These are phyloP conservation scores for Sturnira hondurensis DNA, from an alignment of 2,113 vertebrate genomes.

Conservation along the genomic window DNA sequence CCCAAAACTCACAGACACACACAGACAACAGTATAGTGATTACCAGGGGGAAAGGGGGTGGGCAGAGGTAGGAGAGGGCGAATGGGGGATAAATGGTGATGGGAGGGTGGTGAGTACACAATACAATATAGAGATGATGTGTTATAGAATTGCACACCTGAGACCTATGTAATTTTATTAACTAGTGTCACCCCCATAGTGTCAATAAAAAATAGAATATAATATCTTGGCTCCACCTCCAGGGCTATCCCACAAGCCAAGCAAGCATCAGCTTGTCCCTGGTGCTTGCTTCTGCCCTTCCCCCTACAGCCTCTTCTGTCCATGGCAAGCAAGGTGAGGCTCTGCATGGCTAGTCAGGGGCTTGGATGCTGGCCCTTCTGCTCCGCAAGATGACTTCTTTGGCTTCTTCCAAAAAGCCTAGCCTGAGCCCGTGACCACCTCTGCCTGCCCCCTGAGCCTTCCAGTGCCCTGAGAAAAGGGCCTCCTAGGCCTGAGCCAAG, in stretches of 20 bases:
- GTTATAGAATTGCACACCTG: background rate
- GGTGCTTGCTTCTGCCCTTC: background rate
- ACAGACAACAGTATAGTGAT: background rate
- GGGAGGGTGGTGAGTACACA: background rate
- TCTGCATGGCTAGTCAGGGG: background rate
- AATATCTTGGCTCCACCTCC: background rate
- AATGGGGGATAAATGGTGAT: background rate
- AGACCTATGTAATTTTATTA: background rate
- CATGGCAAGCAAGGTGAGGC: background rate
- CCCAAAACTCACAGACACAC: background rate
- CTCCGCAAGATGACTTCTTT: background rate
- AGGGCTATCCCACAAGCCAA: background rate
- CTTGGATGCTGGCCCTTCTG: accelerated
- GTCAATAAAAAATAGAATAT: background rate
- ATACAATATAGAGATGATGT: background rate
- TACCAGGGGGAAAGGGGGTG: background rate
- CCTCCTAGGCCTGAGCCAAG: background rate
- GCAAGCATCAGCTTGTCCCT: background rate
- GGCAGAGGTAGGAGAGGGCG: background rate
- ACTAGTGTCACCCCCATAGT: background rate
- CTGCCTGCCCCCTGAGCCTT: background rate
- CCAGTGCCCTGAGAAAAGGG: background rate
- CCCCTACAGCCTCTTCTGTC: too few species aligned
- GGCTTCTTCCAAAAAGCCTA: background rate
- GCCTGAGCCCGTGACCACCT: background rate